Base-by-base conservation (phyloP, 2,888 invertebrate species). In the Hipparchia sbordonii region DNA sequence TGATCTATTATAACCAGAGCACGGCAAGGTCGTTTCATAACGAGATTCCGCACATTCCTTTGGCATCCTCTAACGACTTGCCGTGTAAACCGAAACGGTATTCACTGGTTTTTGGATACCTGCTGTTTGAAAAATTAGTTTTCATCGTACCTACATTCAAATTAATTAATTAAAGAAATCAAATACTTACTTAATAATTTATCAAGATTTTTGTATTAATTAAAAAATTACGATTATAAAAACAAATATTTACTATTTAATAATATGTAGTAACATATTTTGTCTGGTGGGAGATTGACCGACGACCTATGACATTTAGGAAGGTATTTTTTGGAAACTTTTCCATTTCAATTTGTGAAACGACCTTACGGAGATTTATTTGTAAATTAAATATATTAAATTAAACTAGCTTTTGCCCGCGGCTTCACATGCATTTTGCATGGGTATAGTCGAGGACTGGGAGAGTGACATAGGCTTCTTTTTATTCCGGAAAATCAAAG, bases 1-100 rank as follows among this genome's bases (percentile, higher is more conserved):
- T 79, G 79, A 79, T 80, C 75, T 82, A 79, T 80, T 76, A 76
- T 79, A 79, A 79, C 75, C 72, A 77, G 73, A 76, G 72, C 74
- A 75, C 72, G 72, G 74, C 79, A 80, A 81, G 81, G 81, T 76
- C 78, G 76, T 72, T 63, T 57, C 39, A 46, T 68, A 72, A 77
- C 72, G 76, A 77, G 74, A 79, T 78, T 79, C 78, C 73, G 68
- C 72, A 72, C 74, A 82, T 81, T 77, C 79, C 76, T 76, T 62
- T 48, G 63, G 68, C 54, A 79, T 79, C 77, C 76, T 70, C 10
- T 62, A 70, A 46, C 62, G 70, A 70, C 13, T 51, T 8, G 46
- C 10, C 23, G 51, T 62, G 39, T 70, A 61, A 13, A 51, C 51
- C 7, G 13, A 54, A 60, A 51, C 60, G 33, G 52, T 51, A 10